These are phyloP conservation scores for Caenorhabditis tropicalis DNA, from an alignment of 1,140 invertebrate genomes.

Conservation along the genomic window DNA sequence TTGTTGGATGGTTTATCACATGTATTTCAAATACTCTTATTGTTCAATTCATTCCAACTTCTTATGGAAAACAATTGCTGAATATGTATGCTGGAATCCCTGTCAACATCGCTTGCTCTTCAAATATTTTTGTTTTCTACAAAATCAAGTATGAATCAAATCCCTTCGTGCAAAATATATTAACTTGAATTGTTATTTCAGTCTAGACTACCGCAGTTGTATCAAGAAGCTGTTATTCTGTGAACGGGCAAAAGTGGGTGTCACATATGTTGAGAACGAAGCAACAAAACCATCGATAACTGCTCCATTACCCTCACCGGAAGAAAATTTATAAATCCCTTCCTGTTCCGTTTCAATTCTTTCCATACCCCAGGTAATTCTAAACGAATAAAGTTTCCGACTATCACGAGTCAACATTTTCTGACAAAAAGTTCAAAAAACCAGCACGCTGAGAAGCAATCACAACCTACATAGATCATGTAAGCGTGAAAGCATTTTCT, in stretches of 20 bases:
- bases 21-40: neutral
- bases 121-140: neutral
- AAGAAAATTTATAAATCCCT: neutral
- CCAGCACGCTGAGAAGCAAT: neutral
- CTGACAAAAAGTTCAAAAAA: neutral
- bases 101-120: neutral
- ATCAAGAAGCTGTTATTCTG: neutral
- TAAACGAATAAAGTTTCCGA: neutral
- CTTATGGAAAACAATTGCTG: neutral
- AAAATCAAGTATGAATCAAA: slow-evolving; percentile 1
- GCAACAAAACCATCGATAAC: neutral
- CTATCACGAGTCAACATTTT: neutral
- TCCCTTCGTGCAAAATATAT: neutral
- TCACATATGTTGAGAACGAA: neutral
- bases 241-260: neutral
- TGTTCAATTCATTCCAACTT: neutral
- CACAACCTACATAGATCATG: neutral
- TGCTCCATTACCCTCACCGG: neutral
- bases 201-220: slow-evolving; percentile 22
- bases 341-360: neutral
- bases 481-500: neutral
- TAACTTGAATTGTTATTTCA: neutral
- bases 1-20: neutral
- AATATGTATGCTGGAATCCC: neutral
- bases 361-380: neutral